phyloP scores from a whole-genome alignment of 1,140 invertebrate species.

The Goniozus legneri region DNA sequence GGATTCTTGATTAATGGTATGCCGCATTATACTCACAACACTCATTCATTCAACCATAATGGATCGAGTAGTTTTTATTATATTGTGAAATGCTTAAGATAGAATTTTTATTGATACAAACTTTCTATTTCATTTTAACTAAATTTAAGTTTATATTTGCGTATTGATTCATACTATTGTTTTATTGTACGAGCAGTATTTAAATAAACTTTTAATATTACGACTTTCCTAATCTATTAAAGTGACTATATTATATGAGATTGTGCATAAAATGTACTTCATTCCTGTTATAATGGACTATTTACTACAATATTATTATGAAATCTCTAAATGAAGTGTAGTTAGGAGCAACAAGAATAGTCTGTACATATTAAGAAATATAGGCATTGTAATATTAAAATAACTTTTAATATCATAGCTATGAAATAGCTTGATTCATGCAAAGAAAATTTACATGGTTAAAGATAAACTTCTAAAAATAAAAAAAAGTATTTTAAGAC shows the following conservation, averaged over 20 bases:
- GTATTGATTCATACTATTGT: no score
- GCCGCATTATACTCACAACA: no score
- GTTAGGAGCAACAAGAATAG: constrained; percentile 38
- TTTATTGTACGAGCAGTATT: no score
- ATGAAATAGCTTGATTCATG: constrained; percentile 48
- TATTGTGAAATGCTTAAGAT: no score
- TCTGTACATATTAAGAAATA: constrained; percentile 46
- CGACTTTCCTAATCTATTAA: constrained; percentile 33
- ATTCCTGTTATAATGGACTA: constrained; percentile 31
- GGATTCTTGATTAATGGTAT: no score
- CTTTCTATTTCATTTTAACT: no score
- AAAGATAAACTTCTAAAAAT: constrained; percentile 34
- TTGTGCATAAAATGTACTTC: constrained; percentile 30
- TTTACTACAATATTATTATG: constrained; percentile 21
- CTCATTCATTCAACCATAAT: no score
- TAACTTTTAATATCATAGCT: constrained; percentile 44
- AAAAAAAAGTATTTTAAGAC: constrained; percentile 42
- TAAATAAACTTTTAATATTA: no score
- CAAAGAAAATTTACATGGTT: constrained; percentile 48
- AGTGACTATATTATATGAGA: constrained; percentile 12
- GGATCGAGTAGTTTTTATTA: no score
- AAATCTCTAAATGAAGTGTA: constrained; percentile 30
- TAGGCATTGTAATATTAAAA: constrained; percentile 41
- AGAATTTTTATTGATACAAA: no score
- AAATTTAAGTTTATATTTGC: no score